Conservation (phyloP, 2,888 invertebrate species). For the Hyposoter dolosus region DNA sequence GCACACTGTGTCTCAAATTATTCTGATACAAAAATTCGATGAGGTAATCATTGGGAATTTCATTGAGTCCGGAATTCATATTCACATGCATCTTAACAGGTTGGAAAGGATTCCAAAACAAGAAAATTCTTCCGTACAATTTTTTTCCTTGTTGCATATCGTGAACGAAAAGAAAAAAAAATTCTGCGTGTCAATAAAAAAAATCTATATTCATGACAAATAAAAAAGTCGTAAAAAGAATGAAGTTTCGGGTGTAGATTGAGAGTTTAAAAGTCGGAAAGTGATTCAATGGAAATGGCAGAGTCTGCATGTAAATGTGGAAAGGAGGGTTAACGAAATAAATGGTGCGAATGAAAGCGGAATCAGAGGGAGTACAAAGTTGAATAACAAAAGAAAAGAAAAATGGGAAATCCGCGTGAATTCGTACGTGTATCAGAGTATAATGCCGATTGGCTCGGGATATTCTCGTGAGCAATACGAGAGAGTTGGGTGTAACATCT, state of each 20-base stretch:
- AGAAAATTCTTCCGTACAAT: not conserved
- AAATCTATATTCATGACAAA: not conserved
- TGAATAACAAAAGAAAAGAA: constrained; percentile 34
- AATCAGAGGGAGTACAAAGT: constrained; percentile 35
- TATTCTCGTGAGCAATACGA: constrained; percentile 70
- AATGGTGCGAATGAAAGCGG: constrained; percentile 38
- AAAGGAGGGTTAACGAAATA: constrained; percentile 14
- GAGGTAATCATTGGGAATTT: not conserved
- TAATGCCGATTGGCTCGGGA: constrained; percentile 71
- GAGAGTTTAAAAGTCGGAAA: not conserved
- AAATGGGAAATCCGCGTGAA: constrained; percentile 50
- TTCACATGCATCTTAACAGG: not conserved
- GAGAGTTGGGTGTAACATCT: constrained; percentile 78
- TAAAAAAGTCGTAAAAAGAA: not conserved
- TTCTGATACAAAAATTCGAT: not conserved
- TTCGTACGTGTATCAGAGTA: constrained; percentile 60
- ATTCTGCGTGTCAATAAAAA: not conserved
- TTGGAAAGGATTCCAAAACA: not conserved
- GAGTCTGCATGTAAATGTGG: constrained; percentile 12
- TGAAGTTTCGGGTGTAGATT: not conserved
- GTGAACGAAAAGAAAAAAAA: not conserved
- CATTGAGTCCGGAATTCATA: not conserved
- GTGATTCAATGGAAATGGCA: constrained; percentile 9
- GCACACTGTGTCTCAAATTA: not conserved
- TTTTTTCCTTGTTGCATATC: not conserved